Evolutionary conservation across 2,888 invertebrate genomes (phyloP).

Genomic region (Plutella xylostella): DNA sequence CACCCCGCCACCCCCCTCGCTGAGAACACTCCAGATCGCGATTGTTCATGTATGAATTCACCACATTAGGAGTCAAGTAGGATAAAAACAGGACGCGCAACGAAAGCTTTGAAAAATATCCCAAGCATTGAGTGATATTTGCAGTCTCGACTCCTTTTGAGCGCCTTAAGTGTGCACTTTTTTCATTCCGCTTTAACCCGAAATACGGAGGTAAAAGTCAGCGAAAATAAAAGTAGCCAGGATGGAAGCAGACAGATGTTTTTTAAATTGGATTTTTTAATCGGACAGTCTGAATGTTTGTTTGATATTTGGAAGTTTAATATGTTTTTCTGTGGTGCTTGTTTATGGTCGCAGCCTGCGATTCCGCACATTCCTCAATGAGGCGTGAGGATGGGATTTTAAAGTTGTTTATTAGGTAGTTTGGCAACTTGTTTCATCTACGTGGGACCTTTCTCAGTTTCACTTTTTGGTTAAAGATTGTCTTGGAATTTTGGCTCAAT

Average conservation of each 20-base stretch:
- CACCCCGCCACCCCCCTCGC: conserved; percentile 22
- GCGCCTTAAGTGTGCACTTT: conserved; percentile 30
- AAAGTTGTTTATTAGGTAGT: no score
- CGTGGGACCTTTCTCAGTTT: no score
- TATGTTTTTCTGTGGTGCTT: background rate
- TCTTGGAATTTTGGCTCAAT: no score
- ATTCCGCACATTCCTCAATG: no score
- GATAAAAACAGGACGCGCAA: conserved; percentile 63
- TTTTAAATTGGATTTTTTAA: conserved; percentile 5
- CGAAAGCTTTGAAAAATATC: conserved; percentile 61
- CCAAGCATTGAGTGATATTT: conserved; percentile 53
- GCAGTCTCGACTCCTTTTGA: conserved; percentile 18
- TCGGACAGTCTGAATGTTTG: background rate
- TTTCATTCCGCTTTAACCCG: conserved; percentile 21
- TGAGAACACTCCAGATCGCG: conserved; percentile 47
- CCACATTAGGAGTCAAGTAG: conserved; percentile 77
- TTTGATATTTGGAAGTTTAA: background rate
- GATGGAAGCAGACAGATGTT: conserved; percentile 7
- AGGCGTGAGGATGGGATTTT: no score
- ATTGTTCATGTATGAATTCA: conserved; percentile 80
- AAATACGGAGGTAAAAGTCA: conserved; percentile 5
- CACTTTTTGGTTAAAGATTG: no score
- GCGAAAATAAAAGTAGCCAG: conserved; percentile 13
- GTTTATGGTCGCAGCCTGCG: no score
- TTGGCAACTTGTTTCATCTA: no score